phyloP scores from a whole-genome alignment of 2,113 vertebrate species.

The Neoarius graeffei region DNA sequence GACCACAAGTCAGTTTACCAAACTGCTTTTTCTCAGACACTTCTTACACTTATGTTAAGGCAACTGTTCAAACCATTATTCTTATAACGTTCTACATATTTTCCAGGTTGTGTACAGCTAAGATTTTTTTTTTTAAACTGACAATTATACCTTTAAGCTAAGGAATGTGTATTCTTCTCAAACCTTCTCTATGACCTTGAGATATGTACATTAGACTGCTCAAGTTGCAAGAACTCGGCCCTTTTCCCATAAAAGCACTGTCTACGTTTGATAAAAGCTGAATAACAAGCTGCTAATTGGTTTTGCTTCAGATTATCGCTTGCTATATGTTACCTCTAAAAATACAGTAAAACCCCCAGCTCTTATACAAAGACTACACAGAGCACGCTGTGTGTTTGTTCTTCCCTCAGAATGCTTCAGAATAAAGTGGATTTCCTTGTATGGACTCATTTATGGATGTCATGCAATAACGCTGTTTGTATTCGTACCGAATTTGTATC shows the following conservation, averaged over 20 bases:
- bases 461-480: too few species aligned
- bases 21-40: too few species aligned
- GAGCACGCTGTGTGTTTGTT: too few species aligned
- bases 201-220: not conserved
- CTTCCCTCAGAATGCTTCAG: too few species aligned
- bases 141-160: too few species aligned
- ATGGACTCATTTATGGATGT: not conserved
- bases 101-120: not conserved
- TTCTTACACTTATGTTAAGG: too few species aligned
- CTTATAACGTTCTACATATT: not conserved
- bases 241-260: not conserved
- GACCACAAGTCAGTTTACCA: too few species aligned
- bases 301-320: too few species aligned
- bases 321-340: too few species aligned
- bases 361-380: too few species aligned
- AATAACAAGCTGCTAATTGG: not conserved
- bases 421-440: not conserved
- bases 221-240: not conserved
- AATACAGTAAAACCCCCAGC: too few species aligned
- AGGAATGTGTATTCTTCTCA: not conserved
- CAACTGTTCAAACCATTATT: not conserved
- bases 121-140: too few species aligned
- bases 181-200: not conserved
- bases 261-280: not conserved
- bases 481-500: not conserved